A percentile compares a stretch with the other conserved stretches of the same genome.
These are phyloP conservation scores for Campoletis raptor DNA, from an alignment of 2,888 invertebrate genomes.

Conservation along the genomic window DNA sequence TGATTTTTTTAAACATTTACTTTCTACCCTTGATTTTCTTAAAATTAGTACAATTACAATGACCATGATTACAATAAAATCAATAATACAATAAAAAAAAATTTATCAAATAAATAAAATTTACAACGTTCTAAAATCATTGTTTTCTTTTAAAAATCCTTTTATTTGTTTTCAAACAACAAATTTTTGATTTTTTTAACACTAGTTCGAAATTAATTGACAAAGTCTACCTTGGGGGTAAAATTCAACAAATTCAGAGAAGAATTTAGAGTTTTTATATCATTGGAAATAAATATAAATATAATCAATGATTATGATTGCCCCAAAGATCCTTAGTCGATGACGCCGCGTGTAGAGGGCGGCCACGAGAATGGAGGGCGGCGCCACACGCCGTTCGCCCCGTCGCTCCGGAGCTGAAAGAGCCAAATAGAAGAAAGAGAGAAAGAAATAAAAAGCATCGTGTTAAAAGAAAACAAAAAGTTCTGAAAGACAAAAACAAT, in stretches of 20 bases:
- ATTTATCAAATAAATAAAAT: too few relatives aligned
- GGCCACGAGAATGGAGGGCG: constrained; percentile 78
- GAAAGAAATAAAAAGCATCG: constrained; percentile 67
- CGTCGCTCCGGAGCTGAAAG: constrained; percentile 63
- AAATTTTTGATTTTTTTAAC: not conserved
- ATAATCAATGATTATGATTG: constrained; percentile 1
- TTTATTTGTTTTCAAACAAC: not conserved
- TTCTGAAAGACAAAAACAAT: constrained; percentile 47
- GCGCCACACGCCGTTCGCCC: constrained; percentile 82
- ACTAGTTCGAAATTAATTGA: not conserved
- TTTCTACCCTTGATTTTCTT: not conserved
- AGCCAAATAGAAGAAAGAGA: constrained; percentile 75
- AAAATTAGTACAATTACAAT: not conserved
- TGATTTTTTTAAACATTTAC: not conserved
- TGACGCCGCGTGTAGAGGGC: constrained; percentile 52
- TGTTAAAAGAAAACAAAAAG: constrained; percentile 39
- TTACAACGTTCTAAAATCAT: not conserved
- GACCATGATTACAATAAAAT: not conserved
- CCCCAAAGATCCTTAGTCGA: constrained; percentile 5
- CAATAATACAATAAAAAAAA: too few relatives aligned
- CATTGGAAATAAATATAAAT: not conserved
- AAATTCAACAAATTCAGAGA: not conserved
- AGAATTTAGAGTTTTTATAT: not conserved
- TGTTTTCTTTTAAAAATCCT: not conserved
- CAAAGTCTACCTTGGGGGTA: not conserved